A percentile compares a stretch with the other conserved stretches of the same genome.
Conservation (phyloP, 2,113 vertebrate species). For the Scalopus aquaticus region DNA sequence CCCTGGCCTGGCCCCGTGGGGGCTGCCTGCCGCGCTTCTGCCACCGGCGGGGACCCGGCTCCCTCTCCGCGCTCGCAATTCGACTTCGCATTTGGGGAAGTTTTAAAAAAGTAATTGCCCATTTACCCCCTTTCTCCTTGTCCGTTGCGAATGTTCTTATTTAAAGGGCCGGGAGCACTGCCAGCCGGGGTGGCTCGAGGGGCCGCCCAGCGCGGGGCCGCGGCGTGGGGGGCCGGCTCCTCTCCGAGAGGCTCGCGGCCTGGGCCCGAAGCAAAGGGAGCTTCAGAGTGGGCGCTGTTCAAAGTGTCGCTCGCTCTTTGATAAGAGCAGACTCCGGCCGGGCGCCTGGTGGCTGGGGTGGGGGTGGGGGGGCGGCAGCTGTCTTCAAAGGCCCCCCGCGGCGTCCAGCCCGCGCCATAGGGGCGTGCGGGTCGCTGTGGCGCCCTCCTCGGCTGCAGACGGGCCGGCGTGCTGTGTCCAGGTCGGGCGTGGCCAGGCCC, state of each 20-base stretch:
- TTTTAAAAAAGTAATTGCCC: conserved; percentile 34
- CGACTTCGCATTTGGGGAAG: background rate
- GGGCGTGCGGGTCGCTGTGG: fast-evolving
- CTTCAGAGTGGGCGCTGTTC: background rate
- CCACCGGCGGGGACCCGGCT: background rate
- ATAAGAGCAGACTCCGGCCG: fast-evolving
- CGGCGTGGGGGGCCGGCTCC: too few relatives aligned
- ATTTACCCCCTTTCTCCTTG: background rate
- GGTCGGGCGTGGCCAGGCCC: fast-evolving
- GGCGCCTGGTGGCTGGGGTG: fast-evolving
- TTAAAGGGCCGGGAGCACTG: conserved; percentile 37
- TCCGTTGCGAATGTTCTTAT: conserved; percentile 48
- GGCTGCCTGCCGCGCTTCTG: background rate
- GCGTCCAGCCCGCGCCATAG: background rate
- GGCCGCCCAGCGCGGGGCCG: too few relatives aligned
- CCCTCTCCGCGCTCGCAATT: background rate
- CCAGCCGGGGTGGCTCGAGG: conserved; percentile 66
- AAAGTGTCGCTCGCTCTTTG: background rate
- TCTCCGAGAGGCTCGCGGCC: too few relatives aligned
- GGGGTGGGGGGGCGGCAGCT: background rate
- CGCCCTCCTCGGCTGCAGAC: too few relatives aligned
- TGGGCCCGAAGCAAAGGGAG: background rate
- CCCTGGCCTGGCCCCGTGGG: background rate
- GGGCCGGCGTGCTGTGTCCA: background rate
- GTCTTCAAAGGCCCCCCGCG: background rate